Percentiles rank a stretch among this genome's conserved stretches.
Conservation (phyloP, 2,888 invertebrate genomes). For the Junonia oenone region DNA sequence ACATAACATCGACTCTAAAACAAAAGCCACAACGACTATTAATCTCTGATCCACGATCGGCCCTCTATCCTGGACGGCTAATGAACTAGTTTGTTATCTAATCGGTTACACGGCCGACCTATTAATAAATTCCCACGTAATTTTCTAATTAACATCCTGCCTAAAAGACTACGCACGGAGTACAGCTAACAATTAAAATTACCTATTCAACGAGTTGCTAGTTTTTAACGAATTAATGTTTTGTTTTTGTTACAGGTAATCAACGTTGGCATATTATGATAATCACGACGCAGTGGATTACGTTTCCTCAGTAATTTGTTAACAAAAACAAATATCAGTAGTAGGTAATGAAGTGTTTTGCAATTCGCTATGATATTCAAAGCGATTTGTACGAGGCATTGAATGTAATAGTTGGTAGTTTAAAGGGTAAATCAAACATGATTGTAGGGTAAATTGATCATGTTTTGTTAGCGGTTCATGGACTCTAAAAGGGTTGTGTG, state of each 20-base stretch:
- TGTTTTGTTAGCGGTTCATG: constrained; percentile 27
- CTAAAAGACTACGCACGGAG: constrained; percentile 10
- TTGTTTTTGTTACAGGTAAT: constrained; percentile 70
- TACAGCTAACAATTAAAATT: constrained; percentile 15
- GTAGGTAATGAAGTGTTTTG: constrained; percentile 35
- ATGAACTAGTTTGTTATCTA: constrained; percentile 79
- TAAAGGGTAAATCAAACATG: constrained; percentile 8
- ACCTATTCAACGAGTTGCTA: constrained; percentile 2
- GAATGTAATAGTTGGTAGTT: not conserved
- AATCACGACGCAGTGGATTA: constrained; percentile 3
- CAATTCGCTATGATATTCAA: constrained; percentile 31
- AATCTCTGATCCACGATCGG: constrained; percentile 8
- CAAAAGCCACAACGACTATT: constrained; percentile 42
- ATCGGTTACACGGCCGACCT: constrained; percentile 71
- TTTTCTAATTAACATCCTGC: constrained; percentile 75
- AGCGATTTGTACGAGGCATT: constrained; percentile 29
- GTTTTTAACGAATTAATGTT: constrained; percentile 22
- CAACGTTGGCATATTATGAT: constrained; percentile 29
- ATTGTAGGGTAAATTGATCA: not conserved
- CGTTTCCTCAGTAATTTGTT: constrained; percentile 9
- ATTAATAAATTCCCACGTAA: constrained; percentile 77
- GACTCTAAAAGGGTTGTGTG: constrained; percentile 27
- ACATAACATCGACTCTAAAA: constrained; percentile 53
- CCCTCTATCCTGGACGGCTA: constrained; percentile 62
- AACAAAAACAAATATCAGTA: constrained; percentile 14